Conservation (phyloP, 2,888 invertebrate species). For the Caradrina clavipalpis region DNA sequence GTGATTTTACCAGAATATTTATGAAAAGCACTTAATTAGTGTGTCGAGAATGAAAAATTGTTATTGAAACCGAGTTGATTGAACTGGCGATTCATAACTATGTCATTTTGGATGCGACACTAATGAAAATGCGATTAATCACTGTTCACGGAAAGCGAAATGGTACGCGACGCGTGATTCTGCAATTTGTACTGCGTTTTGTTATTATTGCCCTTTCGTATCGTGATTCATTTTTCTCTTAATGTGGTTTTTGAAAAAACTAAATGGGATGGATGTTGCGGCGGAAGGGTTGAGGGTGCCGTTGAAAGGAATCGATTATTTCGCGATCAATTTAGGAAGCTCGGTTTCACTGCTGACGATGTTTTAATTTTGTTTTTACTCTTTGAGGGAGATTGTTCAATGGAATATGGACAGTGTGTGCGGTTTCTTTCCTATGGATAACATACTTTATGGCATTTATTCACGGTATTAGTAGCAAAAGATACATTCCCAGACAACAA, state of each 20-base stretch:
- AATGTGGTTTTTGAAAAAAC: conserved; percentile 55
- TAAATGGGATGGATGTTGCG: conserved; percentile 55
- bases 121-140: conserved; percentile 89
- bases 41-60: conserved; percentile 90
- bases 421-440: background rate
- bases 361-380: conserved; percentile 13
- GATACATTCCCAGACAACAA: conserved; percentile 7
- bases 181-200: conserved; percentile 76
- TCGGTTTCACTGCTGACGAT: conserved; percentile 9
- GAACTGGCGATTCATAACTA: conserved; percentile 89
- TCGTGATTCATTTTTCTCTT: conserved; percentile 49
- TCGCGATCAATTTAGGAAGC: conserved; percentile 38
- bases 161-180: conserved; percentile 77
- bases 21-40: conserved; percentile 90
- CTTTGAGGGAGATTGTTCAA: background rate
- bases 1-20: conserved; percentile 80
- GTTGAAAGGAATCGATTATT: conserved; percentile 48
- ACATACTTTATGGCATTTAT: background rate
- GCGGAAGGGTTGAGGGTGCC: conserved; percentile 51
- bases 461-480: background rate
- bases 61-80: conserved; percentile 90
- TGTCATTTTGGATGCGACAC: conserved; percentile 88
- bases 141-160: conserved; percentile 77
- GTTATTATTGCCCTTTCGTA: conserved; percentile 66
- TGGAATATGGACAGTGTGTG: too few species aligned